Evolutionary conservation across 1,140 invertebrate genomes (phyloP).

Genomic region (Argopecten irradians): DNA sequence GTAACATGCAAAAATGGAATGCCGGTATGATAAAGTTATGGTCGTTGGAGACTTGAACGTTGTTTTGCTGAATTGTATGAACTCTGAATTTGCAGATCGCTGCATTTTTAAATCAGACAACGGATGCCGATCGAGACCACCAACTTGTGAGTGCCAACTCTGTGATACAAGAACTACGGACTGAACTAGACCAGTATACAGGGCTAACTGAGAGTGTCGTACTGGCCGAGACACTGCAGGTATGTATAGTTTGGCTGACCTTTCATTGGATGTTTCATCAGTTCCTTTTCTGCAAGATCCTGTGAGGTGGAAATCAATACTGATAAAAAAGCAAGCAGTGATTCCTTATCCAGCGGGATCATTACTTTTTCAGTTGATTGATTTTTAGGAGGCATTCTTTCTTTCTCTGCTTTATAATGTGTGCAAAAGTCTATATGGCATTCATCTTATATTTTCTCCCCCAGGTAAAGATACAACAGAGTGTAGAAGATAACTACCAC

Average conservation of each 20-base stretch:
- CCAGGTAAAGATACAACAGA: constrained; percentile 28
- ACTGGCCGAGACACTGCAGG: constrained; percentile 27
- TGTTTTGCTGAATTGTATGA: not conserved
- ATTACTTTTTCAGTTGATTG: too few relatives aligned
- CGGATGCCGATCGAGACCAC: constrained; percentile 3
- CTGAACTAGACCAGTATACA: constrained; percentile 38
- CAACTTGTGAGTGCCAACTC: constrained; percentile 36
- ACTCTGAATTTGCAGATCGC: not conserved
- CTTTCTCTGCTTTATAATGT: too few relatives aligned
- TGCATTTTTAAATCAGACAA: not conserved
- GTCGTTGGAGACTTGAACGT: too few relatives aligned
- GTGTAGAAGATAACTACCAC: constrained; percentile 28
- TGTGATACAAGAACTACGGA: constrained; percentile 32
- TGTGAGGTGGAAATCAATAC: too few relatives aligned
- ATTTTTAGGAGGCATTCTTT: too few relatives aligned
- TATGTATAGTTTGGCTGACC: not conserved
- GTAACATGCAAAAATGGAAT: too few relatives aligned
- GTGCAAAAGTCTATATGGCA: too few relatives aligned
- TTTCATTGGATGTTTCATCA: not conserved
- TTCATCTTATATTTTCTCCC: not conserved
- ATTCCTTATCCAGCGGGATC: too few relatives aligned
- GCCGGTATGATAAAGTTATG: too few relatives aligned
- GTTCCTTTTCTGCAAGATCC: too few relatives aligned
- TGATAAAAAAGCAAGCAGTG: too few relatives aligned
- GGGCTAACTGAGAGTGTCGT: constrained; percentile 35